Percentiles rank a stretch among this genome's conserved stretches.
Conservation (phyloP, 2,888 invertebrate species). For the Clusia tigrina region DNA sequence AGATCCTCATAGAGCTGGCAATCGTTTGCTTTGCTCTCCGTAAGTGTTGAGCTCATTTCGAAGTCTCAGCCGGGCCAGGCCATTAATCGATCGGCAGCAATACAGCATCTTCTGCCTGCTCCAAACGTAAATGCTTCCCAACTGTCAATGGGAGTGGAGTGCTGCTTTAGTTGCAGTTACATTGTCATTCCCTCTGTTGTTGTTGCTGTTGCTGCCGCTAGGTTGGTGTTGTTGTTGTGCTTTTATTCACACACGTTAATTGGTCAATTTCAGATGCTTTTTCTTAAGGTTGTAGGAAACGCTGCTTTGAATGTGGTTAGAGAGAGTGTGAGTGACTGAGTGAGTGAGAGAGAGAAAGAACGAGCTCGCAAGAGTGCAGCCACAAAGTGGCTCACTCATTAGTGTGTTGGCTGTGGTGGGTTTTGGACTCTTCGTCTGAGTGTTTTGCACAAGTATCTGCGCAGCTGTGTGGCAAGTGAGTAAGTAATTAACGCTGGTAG, state of each 20-base stretch:
- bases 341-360: background rate
- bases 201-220: no score
- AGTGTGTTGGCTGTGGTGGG: background rate
- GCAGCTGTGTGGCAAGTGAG: no score
- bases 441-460: no score
- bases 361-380: background rate
- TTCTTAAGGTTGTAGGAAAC: background rate
- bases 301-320: background rate
- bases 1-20: slow-evolving; percentile 30
- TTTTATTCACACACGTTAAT: slow-evolving; percentile 1
- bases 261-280: background rate
- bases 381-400: background rate
- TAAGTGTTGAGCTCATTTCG: no score
- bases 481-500: no score
- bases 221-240: background rate
- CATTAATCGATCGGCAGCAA: background rate
- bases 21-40: slow-evolving; percentile 15
- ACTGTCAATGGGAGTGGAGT: background rate
- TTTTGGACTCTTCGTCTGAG: background rate
- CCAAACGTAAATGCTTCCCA: background rate
- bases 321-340: background rate
- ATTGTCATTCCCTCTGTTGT: slow-evolving; percentile 1
- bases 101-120: background rate
- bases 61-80: background rate
- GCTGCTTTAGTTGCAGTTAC: slow-evolving; percentile 6